Evolutionary conservation across 2,797 vertebrate species (phyloP), one percentile per base, ranked within the genome.

Genomic region (Falco berigora): DNA sequence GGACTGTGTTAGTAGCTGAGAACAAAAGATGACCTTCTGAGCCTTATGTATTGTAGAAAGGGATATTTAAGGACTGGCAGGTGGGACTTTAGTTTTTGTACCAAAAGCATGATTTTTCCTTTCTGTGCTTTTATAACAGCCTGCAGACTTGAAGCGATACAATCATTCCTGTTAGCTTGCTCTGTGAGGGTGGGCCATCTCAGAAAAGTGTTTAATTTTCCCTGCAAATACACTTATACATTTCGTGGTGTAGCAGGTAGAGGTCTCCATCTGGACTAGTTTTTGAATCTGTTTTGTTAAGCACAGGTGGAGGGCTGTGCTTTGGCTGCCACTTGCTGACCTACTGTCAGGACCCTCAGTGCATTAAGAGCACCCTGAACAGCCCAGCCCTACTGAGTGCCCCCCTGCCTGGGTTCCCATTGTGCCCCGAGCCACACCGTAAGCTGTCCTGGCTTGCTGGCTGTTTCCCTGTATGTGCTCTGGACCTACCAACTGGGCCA

Each of bases 11-110:
- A 56, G n/a, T 32, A 73, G 64, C 28, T 71, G 52, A 73, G 55
- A 92, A 95, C 76, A 95, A 95, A 96, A 93, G 52, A 55, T 52
- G 94, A 82, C 42, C 69, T 88, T 90, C 58, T 78, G 56, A 94
- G 50, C 23, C 38, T 20, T 52, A 25, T 34, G 11, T 46, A 15
- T 50, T 72, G 50, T 71, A 78, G 40, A 13, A 15, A 56, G 21
- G 12, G 53, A 83, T 95, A 80, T 94, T 91, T 92, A 80, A 91
- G 86, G 64, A 42, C 25, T 23, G 22, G 47, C 71, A 89, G 61
- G 52, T 87, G 62, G 12, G 40, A 52, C 42, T 73, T 86, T 10
- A 34, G 28, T 46, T 76, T 93, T 90, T 87, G 28, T 80, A 74
- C 30, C 42, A 81, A 44, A 28, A 63, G 9, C 9, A 3, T 85